These are phyloP conservation scores for Eurosta solidaginis DNA, from an alignment of 1,140 invertebrate genomes.

Conservation along the genomic window DNA sequence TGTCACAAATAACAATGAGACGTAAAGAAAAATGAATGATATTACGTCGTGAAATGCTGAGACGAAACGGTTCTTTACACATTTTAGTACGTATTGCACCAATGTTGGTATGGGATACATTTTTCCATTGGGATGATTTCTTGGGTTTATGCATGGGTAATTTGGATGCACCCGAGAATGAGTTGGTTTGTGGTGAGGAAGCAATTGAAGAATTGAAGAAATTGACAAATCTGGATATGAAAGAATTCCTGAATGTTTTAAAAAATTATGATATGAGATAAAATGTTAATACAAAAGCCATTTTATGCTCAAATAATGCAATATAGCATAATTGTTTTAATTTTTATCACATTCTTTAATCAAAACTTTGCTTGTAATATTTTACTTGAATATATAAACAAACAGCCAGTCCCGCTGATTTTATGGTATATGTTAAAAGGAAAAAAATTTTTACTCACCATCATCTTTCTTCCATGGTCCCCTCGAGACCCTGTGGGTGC, in stretches of 20 bases:
- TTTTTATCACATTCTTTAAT: too few relatives aligned
- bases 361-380: too few relatives aligned
- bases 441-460: too few relatives aligned
- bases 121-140: conserved; percentile 26
- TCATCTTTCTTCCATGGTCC: too few relatives aligned
- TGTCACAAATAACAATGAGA: neutral
- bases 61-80: neutral
- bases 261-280: conserved; percentile 29
- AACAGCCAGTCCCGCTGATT: too few relatives aligned
- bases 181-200: neutral
- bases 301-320: neutral
- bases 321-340: too few relatives aligned
- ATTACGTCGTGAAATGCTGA: neutral
- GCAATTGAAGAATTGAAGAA: conserved; percentile 14
- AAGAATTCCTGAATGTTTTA: conserved; percentile 25
- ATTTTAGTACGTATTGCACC: neutral
- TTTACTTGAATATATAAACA: too few relatives aligned
- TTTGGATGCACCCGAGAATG: too few relatives aligned
- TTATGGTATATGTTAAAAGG: too few relatives aligned
- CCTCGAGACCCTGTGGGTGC: too few relatives aligned
- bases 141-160: conserved; percentile 28
- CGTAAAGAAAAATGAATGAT: conserved; percentile 31
- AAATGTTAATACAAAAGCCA: neutral
- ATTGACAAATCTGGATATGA: neutral
- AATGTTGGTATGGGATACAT: neutral